phyloP scores from a whole-genome alignment of 2,888 invertebrate species.

The Rhopalosiphum nymphaeae region DNA sequence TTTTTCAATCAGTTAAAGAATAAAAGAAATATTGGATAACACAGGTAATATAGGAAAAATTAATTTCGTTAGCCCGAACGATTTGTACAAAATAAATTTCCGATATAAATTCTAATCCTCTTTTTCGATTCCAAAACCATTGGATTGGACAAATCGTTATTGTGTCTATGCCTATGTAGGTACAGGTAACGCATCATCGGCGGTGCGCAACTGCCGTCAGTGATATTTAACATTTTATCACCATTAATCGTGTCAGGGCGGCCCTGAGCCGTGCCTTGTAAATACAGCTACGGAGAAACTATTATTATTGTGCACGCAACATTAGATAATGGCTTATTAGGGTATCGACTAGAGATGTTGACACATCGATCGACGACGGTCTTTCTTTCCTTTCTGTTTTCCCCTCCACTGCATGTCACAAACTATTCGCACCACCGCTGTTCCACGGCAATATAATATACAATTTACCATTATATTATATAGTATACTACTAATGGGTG shows the following conservation, averaged over 20 bases:
- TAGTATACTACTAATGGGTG: constrained; percentile 18
- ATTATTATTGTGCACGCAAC: constrained; percentile 32
- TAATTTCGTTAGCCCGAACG: background rate
- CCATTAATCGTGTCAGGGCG: constrained; percentile 24
- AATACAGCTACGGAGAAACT: background rate
- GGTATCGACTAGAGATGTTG: constrained; percentile 30
- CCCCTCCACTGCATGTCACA: background rate
- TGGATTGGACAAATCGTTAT: background rate
- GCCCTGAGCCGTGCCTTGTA: background rate
- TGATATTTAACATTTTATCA: background rate
- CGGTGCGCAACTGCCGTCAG: background rate
- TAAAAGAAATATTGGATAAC: no score
- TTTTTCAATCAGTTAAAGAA: no score
- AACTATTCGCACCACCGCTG: background rate
- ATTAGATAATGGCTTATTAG: constrained; percentile 25
- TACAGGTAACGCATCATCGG: background rate
- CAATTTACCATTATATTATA: background rate
- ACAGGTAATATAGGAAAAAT: no score
- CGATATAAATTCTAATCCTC: background rate
- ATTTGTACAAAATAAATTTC: background rate
- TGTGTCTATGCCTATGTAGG: background rate
- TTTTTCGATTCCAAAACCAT: background rate
- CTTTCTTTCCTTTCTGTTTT: background rate
- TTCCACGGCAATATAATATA: background rate
- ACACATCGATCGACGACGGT: constrained; percentile 16